Evolutionary conservation across 2,113 vertebrate genomes (phyloP).

Genomic region (Lampris incognitus): DNA sequence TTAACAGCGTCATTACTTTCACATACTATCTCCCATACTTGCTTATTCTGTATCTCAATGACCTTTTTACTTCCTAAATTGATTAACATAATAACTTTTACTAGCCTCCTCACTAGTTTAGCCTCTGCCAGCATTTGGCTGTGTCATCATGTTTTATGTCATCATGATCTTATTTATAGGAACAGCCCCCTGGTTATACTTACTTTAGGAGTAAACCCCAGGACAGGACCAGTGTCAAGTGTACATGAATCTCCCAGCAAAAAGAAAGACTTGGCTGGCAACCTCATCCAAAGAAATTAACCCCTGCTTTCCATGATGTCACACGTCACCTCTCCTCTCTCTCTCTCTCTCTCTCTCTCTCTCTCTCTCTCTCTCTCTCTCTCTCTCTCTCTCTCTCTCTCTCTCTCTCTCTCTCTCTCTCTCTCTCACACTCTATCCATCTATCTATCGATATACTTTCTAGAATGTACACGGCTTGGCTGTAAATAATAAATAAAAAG

Average conservation of each 20-base stretch:
- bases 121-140: neutral
- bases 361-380: neutral
- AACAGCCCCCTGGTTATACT: conserved; percentile 6
- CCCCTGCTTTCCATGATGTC: neutral
- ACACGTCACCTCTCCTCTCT: neutral
- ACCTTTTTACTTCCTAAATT: too few relatives aligned
- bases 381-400: neutral
- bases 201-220: conserved; percentile 26
- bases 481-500: conserved; percentile 64
- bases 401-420: conserved; percentile 11
- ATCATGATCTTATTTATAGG: neutral
- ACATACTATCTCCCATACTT: too few relatives aligned
- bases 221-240: conserved; percentile 1
- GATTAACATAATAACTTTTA: neutral
- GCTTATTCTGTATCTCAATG: too few relatives aligned
- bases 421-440: neutral
- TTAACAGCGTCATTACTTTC: too few relatives aligned
- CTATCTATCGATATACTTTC: neutral
- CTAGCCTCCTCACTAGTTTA: neutral
- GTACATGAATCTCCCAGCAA: conserved; percentile 36
- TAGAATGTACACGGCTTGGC: conserved; percentile 19
- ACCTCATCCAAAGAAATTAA: neutral
- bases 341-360: neutral
- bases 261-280: neutral
- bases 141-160: conserved; percentile 1